phyloP scores from a whole-genome alignment of 2,113 vertebrate genomes.

The Leptobrachium ailaonicum region DNA sequence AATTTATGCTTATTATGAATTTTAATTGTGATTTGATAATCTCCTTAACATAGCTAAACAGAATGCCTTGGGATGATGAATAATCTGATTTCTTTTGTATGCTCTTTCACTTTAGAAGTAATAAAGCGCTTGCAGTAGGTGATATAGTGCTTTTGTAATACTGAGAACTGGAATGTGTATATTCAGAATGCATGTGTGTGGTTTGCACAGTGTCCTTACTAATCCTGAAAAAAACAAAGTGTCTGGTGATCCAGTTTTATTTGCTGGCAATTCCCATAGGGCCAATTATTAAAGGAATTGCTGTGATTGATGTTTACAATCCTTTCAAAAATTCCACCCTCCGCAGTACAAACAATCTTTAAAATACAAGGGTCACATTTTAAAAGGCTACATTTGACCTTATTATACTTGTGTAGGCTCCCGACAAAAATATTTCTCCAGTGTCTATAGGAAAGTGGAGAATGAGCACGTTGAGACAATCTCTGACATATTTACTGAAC shows the following conservation, averaged over 20 bases:
- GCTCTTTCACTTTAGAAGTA: too few relatives aligned
- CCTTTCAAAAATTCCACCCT: constrained; percentile 24
- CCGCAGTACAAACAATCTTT: constrained; percentile 20
- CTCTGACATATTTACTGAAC: constrained; percentile 27
- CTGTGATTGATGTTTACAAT: constrained; percentile 22
- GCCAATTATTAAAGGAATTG: constrained; percentile 16
- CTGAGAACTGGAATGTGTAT: neutral
- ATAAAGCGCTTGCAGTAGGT: too few relatives aligned
- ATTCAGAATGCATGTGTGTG: neutral
- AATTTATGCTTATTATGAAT: too few relatives aligned
- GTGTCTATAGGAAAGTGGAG: neutral
- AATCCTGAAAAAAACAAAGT: neutral
- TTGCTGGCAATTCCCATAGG: neutral
- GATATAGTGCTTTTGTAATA: neutral
- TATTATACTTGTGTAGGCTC: constrained; percentile 27
- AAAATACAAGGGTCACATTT: constrained; percentile 30
- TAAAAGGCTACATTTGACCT: constrained; percentile 37
- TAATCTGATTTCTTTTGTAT: too few relatives aligned
- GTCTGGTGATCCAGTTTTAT: neutral
- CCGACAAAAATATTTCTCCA: constrained; percentile 14
- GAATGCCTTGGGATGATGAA: too few relatives aligned
- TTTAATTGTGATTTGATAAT: too few relatives aligned
- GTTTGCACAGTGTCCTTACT: neutral
- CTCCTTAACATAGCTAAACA: too few relatives aligned
- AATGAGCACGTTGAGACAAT: constrained; percentile 16